phyloP scores from a whole-genome alignment of 1,140 invertebrate genomes.

The Caenorhabditis tropicalis region DNA sequence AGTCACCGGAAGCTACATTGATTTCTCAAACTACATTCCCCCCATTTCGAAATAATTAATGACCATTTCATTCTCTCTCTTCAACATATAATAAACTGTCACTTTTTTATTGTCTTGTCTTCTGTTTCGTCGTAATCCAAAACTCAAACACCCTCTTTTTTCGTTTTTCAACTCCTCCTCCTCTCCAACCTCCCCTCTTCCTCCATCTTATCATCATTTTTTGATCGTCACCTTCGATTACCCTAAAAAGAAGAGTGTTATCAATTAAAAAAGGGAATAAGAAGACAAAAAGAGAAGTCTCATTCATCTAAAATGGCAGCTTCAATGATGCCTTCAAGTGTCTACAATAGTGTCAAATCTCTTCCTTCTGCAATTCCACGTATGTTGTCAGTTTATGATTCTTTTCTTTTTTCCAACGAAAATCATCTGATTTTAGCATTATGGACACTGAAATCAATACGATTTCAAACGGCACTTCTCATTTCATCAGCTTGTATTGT shows the following conservation, averaged over 20 bases:
- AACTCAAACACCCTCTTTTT: slow-evolving; percentile 20
- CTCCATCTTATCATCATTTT: slow-evolving; percentile 7
- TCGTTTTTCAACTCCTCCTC: neutral
- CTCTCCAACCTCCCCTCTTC: neutral
- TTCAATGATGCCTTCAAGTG: neutral
- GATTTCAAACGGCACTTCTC: slow-evolving; percentile 51
- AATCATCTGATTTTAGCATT: slow-evolving; percentile 42
- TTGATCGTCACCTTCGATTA: neutral
- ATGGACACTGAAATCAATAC: slow-evolving; percentile 49
- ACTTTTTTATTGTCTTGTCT: neutral
- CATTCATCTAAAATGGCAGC: neutral
- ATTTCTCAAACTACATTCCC: too few relatives aligned
- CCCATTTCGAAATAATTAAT: neutral
- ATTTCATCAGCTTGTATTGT: slow-evolving; percentile 37
- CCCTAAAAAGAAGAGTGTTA: neutral
- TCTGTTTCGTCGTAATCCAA: slow-evolving; percentile 31
- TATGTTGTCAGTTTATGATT: neutral
- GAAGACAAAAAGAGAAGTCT: neutral
- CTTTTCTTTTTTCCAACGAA: neutral
- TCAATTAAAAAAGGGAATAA: neutral
- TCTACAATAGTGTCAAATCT: neutral
- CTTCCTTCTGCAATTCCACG: slow-evolving; percentile 28
- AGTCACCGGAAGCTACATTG: too few relatives aligned
- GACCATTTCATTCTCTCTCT: neutral
- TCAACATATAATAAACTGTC: neutral